phyloP scores from a whole-genome alignment of 37 sponge, comb jelly and placozoan genomes.

The Oopsacas minuta region DNA sequence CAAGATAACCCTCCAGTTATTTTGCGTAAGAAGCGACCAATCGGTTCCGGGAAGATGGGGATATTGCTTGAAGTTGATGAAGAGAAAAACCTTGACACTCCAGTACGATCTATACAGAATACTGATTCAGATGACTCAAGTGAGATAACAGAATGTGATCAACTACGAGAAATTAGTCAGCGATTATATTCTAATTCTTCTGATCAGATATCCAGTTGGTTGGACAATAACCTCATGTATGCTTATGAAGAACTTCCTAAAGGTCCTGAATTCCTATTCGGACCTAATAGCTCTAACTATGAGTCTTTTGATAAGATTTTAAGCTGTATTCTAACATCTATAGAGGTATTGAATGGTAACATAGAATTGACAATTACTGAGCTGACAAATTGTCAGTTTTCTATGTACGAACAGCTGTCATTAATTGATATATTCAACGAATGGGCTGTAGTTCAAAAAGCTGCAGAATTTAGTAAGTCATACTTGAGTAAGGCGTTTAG shows the following conservation, averaged over 20 bases:
- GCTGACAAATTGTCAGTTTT: neutral
- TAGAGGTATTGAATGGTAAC: neutral
- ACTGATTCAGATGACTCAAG: neutral
- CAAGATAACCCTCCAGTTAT: neutral
- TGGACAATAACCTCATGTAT: neutral
- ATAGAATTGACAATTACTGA: neutral
- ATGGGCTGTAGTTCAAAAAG: neutral
- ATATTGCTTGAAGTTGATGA: neutral
- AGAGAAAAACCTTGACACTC: neutral
- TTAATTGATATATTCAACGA: neutral
- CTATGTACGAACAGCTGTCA: neutral
- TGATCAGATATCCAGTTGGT: neutral
- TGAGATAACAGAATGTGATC: neutral
- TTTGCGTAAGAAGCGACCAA: neutral
- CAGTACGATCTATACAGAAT: neutral
- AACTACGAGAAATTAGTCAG: neutral
- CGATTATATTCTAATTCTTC: neutral
- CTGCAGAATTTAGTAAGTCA: neutral
- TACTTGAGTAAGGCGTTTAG: neutral
- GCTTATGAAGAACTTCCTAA: neutral
- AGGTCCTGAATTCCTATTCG: neutral
- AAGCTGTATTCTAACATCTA: neutral
- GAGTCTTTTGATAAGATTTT: neutral
- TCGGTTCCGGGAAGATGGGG: conserved; percentile 10
- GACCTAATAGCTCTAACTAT: neutral